These are phyloP conservation scores for Tetragonula carbonaria DNA, from an alignment of 2,888 invertebrate species.

Conservation along the genomic window DNA sequence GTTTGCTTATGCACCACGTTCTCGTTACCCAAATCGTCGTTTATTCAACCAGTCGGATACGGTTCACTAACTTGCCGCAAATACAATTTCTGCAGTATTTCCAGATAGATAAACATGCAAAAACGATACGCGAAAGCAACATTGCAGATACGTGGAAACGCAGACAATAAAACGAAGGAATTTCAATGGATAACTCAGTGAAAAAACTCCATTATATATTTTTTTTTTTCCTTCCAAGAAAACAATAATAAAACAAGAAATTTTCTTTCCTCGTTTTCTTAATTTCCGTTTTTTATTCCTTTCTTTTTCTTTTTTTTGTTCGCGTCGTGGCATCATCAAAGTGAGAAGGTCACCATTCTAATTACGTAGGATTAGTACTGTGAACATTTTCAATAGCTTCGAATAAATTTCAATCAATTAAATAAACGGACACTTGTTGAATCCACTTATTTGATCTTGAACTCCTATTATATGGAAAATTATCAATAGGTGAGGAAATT, in stretches of 20 bases:
- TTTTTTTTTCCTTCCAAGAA: slow-evolving; percentile 9
- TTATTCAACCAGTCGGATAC: too few relatives aligned
- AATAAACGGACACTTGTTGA: too few relatives aligned
- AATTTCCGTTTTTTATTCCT: slow-evolving; percentile 34
- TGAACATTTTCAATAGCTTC: too few relatives aligned
- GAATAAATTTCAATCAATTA: too few relatives aligned
- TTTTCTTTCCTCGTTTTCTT: slow-evolving; percentile 31
- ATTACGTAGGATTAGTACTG: neutral
- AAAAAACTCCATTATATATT: slow-evolving; percentile 2
- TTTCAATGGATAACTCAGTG: neutral
- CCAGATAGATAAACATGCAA: neutral
- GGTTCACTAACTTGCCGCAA: neutral
- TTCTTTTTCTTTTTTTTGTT: neutral
- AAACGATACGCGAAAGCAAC: slow-evolving; percentile 3
- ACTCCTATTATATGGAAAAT: too few relatives aligned
- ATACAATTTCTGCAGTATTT: neutral
- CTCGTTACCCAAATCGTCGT: neutral
- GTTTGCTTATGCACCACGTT: neutral
- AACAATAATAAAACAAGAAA: slow-evolving; percentile 33
- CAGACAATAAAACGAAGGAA: slow-evolving; percentile 9
- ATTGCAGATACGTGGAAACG: neutral
- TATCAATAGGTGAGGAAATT: too few relatives aligned
- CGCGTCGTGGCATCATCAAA: neutral
- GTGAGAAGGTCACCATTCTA: slow-evolving; percentile 40
- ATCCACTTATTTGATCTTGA: too few relatives aligned